Base-by-base conservation (phyloP, 2,113 vertebrate genomes). In the Aplodontia rufa region DNA sequence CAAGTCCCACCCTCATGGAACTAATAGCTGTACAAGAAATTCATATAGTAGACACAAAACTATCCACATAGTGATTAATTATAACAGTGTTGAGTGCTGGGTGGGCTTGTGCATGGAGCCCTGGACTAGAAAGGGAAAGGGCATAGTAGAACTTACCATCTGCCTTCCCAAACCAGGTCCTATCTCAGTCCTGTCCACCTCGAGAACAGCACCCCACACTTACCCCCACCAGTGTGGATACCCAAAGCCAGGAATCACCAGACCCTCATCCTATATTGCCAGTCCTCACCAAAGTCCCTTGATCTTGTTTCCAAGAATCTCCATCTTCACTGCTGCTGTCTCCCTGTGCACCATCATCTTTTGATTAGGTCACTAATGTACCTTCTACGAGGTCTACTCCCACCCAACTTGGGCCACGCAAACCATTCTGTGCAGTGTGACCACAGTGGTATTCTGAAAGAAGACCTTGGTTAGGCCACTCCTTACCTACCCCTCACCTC, bases 11-110 rank as follows among this genome's bases (percentile, higher is more conserved):
- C 90, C 86, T 94, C n/a, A 3, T n/a, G 58, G 62, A 91, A 74
- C 78, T 64, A 91, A 89, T 96, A 68, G 87, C 78, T 79, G 3
- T 87, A 74, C 66, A 79, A 80, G 76, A 91, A 95, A 89, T 66
- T 87, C 64, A 53, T 72, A 60, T 28, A 90, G 58, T 91, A 94
- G 86, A 80, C 47, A 71, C 40, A n/a, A 49, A 86, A 47, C 60
- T 71, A 45, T 49, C 20, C 91, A 87, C 84, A 92, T 90, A 78
- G 62, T 22, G 60, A 87, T 94, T n/a, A 76, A 93, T 81, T 62
- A 75, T 58, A 71, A 32, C 16, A 12, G 19, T 47, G 49, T 17
- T 53, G 49, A 40, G 20, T 62, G 11, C 11, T 64, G 49, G 22
- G 28, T 90, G n/a, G 53, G 68, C 93, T 72, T 69, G 24, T 16